phyloP scores from a whole-genome alignment of 2,113 vertebrate genomes.

The Toxotes jaculatrix region DNA sequence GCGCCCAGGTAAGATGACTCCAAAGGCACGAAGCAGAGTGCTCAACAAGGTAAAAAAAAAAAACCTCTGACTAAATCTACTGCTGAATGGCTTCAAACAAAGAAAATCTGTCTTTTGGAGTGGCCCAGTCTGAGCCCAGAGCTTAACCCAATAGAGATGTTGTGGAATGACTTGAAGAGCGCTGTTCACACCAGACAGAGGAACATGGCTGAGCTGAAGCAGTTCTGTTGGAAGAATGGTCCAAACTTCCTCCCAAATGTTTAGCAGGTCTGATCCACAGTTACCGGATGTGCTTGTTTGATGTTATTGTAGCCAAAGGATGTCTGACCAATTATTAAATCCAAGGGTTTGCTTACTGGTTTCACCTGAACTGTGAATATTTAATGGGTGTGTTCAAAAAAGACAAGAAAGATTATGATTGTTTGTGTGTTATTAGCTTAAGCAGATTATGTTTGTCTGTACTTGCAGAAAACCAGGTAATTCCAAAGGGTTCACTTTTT shows the following conservation, averaged over 20 bases:
- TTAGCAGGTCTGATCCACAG: not conserved
- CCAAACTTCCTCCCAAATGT: not conserved
- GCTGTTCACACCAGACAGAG: not conserved
- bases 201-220: not conserved
- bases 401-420: not conserved
- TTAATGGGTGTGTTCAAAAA: not conserved
- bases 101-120: not conserved
- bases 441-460: not conserved
- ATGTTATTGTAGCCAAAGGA: not conserved
- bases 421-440: not conserved
- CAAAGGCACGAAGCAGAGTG: too few species aligned
- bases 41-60: too few species aligned
- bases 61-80: too few species aligned
- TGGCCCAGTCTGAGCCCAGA: not conserved
- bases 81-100: not conserved
- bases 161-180: not conserved
- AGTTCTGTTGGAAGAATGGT: not conserved
- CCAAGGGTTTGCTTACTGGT: not conserved
- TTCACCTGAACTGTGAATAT: not conserved
- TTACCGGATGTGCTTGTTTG: too few species aligned
- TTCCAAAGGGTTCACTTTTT: not conserved
- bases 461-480: not conserved
- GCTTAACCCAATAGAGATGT: not conserved
- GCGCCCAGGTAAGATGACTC: too few species aligned
- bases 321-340: not conserved